Base-by-base conservation (phyloP, 2,113 vertebrate species). In the Deroptyus accipitrinus region DNA sequence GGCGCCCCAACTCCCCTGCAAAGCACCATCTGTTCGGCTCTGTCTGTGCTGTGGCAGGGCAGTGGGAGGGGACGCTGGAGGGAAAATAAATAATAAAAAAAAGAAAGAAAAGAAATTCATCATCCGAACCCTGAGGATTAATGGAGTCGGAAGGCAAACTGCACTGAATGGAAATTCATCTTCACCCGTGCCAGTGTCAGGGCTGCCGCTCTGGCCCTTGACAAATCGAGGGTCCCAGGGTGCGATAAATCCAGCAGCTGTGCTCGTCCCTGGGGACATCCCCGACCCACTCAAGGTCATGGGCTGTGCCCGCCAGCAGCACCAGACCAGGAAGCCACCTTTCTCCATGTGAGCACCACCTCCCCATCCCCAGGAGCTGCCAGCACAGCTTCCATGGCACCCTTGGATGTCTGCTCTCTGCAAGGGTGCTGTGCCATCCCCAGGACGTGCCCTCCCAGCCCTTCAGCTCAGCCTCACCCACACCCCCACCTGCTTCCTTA, bases 91-190 rank as follows among this genome's bases (percentile, higher is more conserved):
- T 98, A 99, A 99, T 98, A 98, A 98, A 98, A 98, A 46, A 84
- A 49, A 69, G 42, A 98, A 98, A 75, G 19, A 66, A n/a, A 41
- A 98, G 98, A 97, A 97, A 98, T 98, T 97, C 97, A 98, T 99
- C 98, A 99, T 99, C 98, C 98, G 98, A 98, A 98, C 98, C 98
- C 98, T 82, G 97, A 98, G 97, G 97, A 98, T 98, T 98, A 98
- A 98, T 98, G 98, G 97, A 98, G 98, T 98, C 97, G 78, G 97
- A 98, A 98, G 98, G 98, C 97, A 94, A 98, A 98, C 97, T 98
- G 98, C 90, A 98, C 98, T 98, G 98, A 98, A 99, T 98, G 98
- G 98, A 98, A 99, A 99, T 99, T 98, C 99, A 98, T 99, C 99
- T 98, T 98, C 98, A 98, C 98, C 98, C 98, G 97, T 98, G 98